Conservation (phyloP, 2,888 invertebrate genomes). For the Drosophila tanythrix region DNA sequence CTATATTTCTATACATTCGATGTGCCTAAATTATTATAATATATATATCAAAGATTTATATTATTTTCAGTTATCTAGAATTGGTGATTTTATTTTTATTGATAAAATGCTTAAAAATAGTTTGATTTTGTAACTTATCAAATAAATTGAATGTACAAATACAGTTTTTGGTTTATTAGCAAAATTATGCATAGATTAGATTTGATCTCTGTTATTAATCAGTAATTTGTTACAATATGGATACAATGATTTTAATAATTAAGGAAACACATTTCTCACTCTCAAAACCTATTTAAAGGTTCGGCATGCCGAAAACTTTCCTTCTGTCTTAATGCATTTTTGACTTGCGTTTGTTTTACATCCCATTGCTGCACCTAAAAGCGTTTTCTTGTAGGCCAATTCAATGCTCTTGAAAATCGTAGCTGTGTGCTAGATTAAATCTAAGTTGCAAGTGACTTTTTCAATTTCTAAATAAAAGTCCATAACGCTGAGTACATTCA, state of each 20-base stretch:
- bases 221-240: not conserved
- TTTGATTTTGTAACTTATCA: constrained; percentile 28
- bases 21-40: constrained; percentile 55
- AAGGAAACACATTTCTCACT: not conserved
- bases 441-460: constrained; percentile 62
- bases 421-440: constrained; percentile 66
- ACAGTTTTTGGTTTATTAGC: constrained; percentile 39
- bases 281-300: not conserved
- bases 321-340: not conserved
- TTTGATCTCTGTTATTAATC: constrained; percentile 16
- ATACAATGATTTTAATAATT: constrained; percentile 3
- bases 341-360: not conserved
- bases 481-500: constrained; percentile 49
- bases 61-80: constrained; percentile 62
- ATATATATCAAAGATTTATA: constrained; percentile 32
- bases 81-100: constrained; percentile 56
- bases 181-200: constrained; percentile 45
- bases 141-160: constrained; percentile 47
- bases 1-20: constrained; percentile 49
- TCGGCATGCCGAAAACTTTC: constrained; percentile 27
- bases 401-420: constrained; percentile 72
- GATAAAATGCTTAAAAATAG: constrained; percentile 40
- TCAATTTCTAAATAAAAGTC: constrained; percentile 19
- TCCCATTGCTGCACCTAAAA: constrained; percentile 41
- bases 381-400: constrained; percentile 66